Evolutionary conservation across 2,797 vertebrate genomes (phyloP).

Genomic region (Epinephelus malabaricus): DNA sequence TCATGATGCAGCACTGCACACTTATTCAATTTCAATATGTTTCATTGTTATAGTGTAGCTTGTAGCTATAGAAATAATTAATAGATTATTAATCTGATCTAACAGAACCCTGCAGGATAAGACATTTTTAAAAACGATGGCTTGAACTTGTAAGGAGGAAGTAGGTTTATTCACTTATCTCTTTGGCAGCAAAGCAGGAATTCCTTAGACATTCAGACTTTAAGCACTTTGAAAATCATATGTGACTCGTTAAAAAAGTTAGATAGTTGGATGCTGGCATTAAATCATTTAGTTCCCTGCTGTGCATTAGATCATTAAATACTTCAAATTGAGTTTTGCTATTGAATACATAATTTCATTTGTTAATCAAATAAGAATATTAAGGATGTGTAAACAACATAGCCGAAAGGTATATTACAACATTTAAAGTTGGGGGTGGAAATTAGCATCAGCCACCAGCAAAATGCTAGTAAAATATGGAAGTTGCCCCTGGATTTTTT

Average conservation of each 20-base stretch:
- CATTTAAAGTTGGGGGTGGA: too few relatives aligned
- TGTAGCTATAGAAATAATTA: background rate
- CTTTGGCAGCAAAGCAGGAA: background rate
- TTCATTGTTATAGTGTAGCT: background rate
- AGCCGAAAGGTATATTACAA: too few relatives aligned
- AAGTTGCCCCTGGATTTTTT: too few relatives aligned
- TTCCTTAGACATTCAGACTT: background rate
- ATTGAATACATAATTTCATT: background rate
- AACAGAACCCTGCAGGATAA: background rate
- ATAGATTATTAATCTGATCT: background rate
- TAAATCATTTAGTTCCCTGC: background rate
- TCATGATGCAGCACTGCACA: slow-evolving; percentile 11
- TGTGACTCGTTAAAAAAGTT: background rate
- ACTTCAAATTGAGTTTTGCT: background rate
- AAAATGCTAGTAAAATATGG: too few relatives aligned
- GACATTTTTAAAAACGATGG: background rate
- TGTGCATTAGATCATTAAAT: background rate
- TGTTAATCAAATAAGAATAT: background rate
- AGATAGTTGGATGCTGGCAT: background rate
- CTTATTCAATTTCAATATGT: background rate
- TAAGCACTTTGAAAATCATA: background rate
- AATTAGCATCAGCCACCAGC: too few relatives aligned
- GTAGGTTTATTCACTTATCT: background rate
- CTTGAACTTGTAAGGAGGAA: background rate
- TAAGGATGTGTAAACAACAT: too few relatives aligned